Conservation (phyloP, 2,113 vertebrate species). For the Ciconia maguari region DNA sequence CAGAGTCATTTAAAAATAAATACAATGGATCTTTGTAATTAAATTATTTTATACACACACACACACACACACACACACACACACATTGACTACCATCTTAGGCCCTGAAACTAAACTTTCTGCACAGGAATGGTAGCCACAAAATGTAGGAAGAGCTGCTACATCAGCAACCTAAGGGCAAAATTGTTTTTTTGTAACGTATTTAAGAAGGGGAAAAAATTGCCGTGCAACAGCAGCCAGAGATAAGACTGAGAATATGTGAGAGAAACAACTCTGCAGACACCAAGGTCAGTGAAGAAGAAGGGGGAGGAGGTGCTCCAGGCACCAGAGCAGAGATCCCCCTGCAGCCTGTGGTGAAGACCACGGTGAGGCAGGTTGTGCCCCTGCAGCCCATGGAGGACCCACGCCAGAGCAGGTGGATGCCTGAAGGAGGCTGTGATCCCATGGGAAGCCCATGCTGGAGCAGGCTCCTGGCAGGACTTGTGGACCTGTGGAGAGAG, state of each 20-base stretch:
- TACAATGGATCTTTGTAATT: not conserved
- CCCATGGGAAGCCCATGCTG: accelerated
- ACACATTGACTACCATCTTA: not conserved
- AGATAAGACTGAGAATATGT: not conserved
- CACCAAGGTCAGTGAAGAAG: too few relatives aligned
- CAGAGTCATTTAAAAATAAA: not conserved
- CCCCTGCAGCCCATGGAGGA: not conserved
- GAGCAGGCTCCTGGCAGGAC: not conserved
- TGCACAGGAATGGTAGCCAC: not conserved
- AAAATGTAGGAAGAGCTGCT: not conserved
- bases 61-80: not conserved
- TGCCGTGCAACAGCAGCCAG: not conserved
- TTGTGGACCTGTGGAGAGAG: not conserved
- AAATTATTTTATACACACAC: not conserved
- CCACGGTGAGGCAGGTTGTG: not conserved
- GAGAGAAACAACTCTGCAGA: not conserved
- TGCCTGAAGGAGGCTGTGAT: not conserved
- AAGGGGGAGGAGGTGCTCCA: not conserved
- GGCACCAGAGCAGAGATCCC: not conserved
- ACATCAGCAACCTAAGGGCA: not conserved
- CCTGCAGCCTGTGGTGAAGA: accelerated
- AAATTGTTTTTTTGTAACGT: not conserved
- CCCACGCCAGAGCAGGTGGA: not conserved
- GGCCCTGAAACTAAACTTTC: not conserved
- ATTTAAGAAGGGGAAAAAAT: not conserved